Evolutionary conservation across 2,888 invertebrate genomes (phyloP).

Genomic region (Chesias legatella): DNA sequence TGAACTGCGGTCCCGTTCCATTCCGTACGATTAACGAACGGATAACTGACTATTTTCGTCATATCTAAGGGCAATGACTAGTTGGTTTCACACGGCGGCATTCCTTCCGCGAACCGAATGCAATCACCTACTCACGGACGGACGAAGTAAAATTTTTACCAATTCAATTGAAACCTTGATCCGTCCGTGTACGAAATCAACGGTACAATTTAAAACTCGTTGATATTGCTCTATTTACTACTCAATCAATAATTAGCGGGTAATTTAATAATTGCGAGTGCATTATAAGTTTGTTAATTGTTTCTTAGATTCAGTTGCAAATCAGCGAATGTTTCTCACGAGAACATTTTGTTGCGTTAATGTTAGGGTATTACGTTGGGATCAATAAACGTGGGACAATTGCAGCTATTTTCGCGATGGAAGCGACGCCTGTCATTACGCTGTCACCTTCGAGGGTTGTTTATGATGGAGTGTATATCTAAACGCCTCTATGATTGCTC

Average conservation of each 20-base stretch:
- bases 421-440: constrained; percentile 25
- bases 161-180: constrained; percentile 4
- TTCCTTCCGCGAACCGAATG: constrained; percentile 28
- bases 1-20: constrained; percentile 55
- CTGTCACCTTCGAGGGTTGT: constrained; percentile 19
- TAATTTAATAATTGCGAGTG: constrained; percentile 20
- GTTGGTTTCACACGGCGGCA: constrained; percentile 21
- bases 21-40: constrained; percentile 34
- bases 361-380: constrained; percentile 1
- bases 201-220: constrained; percentile 3
- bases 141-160: constrained; percentile 4
- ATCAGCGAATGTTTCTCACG: constrained; percentile 21
- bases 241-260: constrained; percentile 14
- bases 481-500: constrained; percentile 13
- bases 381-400: constrained; percentile 18
- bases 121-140: constrained; percentile 26
- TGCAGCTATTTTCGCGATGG: constrained; percentile 29
- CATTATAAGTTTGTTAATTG: constrained; percentile 22
- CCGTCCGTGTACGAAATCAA: constrained; percentile 1
- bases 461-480: constrained; percentile 12
- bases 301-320: constrained; percentile 15
- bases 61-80: constrained; percentile 30
- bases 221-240: constrained; percentile 17
- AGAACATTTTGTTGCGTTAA: constrained; percentile 18
- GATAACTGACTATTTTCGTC: constrained; percentile 32